A percentile compares a stretch with the other conserved stretches of the same genome.
Conservation (phyloP, 2,113 vertebrate species). For the Formicarius rufipectus region DNA sequence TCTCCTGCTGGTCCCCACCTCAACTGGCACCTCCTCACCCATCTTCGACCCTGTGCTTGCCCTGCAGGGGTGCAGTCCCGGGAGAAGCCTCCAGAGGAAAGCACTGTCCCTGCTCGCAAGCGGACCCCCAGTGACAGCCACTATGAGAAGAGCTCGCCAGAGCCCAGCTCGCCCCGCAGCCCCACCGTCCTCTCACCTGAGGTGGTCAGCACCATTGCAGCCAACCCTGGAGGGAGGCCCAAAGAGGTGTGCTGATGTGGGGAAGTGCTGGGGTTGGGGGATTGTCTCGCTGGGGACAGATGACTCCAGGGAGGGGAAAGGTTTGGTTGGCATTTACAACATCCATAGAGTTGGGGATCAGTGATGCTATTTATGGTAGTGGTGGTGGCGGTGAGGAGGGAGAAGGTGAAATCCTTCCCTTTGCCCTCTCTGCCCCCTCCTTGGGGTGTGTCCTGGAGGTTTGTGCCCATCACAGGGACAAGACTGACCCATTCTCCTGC, state of each 20-base stretch:
- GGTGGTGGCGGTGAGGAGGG: background rate
- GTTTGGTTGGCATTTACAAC: background rate
- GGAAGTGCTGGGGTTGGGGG: background rate
- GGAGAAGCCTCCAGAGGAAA: constrained; percentile 76
- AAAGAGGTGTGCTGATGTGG: constrained; percentile 84
- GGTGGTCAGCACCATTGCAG: constrained; percentile 89
- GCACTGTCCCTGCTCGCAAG: constrained; percentile 62
- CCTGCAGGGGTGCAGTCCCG: constrained; percentile 83
- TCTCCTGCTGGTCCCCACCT: background rate
- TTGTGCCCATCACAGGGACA: background rate
- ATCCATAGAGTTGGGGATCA: background rate
- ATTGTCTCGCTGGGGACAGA: background rate
- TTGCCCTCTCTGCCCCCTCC: background rate
- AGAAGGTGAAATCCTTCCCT: background rate
- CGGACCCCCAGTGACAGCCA: constrained; percentile 84
- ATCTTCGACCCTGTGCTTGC: background rate
- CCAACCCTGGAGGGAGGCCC: constrained; percentile 96
- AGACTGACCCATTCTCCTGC: background rate
- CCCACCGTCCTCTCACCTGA: constrained; percentile 89
- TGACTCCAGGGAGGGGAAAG: background rate
- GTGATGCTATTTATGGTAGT: background rate
- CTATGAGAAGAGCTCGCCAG: constrained; percentile 76
- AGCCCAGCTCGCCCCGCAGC: constrained; percentile 75
- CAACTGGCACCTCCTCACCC: background rate
- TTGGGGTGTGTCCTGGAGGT: background rate